These are phyloP conservation scores for Odobenus rosmarus DNA, from an alignment of 2,113 vertebrate genomes.

Conservation along the genomic window DNA sequence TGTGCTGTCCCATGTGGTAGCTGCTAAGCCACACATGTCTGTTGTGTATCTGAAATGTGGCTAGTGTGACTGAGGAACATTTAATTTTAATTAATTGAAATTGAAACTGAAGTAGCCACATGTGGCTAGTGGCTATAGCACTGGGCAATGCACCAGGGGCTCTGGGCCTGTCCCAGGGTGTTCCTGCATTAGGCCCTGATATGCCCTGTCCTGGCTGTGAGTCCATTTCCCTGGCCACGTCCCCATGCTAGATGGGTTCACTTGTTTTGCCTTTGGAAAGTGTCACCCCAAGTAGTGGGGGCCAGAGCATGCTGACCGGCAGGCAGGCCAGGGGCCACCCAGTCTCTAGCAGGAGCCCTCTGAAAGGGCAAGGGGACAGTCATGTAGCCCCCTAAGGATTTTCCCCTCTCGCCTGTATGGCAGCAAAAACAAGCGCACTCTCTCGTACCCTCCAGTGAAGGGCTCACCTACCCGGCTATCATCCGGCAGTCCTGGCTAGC, in stretches of 20 bases:
- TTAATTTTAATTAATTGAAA: slow-evolving; percentile 15
- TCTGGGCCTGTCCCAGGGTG: neutral
- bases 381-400: neutral
- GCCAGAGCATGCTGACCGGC: neutral
- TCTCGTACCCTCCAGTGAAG: neutral
- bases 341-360: neutral
- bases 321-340: neutral
- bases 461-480: neutral
- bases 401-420: neutral
- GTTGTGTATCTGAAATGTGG: neutral
- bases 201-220: neutral
- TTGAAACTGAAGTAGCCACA: neutral
- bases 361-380: neutral
- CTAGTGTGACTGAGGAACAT: neutral
- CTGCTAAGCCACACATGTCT: neutral
- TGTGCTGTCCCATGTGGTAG: neutral
- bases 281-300: neutral
- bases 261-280: neutral
- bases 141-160: neutral
- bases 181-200: neutral
- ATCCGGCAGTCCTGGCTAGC: neutral
- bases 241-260: neutral
- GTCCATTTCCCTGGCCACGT: neutral
- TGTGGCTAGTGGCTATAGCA: neutral
- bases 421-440: neutral